Evolutionary conservation across 2,797 vertebrate genomes (phyloP).

Genomic region (Pseudochirops corinnae): DNA sequence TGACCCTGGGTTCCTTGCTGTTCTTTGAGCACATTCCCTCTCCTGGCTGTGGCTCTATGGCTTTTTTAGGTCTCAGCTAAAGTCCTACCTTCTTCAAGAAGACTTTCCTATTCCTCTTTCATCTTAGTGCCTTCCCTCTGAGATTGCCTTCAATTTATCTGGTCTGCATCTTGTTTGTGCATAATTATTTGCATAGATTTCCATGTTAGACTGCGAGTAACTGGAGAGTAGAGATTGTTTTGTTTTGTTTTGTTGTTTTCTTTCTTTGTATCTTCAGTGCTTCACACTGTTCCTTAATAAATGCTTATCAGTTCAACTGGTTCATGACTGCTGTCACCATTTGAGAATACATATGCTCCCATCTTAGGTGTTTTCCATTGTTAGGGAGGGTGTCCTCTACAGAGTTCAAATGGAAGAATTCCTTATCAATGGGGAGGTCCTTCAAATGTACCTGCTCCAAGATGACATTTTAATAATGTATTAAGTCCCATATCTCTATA

Average conservation of each 20-base stretch:
- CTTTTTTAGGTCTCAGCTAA: neutral
- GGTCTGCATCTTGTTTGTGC: neutral
- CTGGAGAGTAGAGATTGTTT: neutral
- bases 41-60: neutral
- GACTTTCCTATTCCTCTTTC: neutral
- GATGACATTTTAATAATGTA: neutral
- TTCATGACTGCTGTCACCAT: neutral
- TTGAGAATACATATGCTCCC: neutral
- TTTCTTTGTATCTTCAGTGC: neutral
- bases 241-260: neutral
- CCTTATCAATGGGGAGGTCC: neutral
- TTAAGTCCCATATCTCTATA: neutral
- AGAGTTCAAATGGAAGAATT: neutral
- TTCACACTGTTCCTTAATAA: neutral
- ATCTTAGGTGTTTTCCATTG: neutral
- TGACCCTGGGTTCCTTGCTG: neutral
- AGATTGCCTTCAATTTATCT: neutral
- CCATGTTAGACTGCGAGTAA: neutral
- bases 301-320: neutral
- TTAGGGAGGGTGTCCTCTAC: neutral
- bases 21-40: neutral
- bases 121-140: neutral
- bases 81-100: neutral
- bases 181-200: neutral
- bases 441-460: neutral